Evolutionary conservation across 2,113 vertebrate genomes (phyloP), one percentile per base, ranked within the genome.

Genomic region (Hippoglossus stenolepis): DNA sequence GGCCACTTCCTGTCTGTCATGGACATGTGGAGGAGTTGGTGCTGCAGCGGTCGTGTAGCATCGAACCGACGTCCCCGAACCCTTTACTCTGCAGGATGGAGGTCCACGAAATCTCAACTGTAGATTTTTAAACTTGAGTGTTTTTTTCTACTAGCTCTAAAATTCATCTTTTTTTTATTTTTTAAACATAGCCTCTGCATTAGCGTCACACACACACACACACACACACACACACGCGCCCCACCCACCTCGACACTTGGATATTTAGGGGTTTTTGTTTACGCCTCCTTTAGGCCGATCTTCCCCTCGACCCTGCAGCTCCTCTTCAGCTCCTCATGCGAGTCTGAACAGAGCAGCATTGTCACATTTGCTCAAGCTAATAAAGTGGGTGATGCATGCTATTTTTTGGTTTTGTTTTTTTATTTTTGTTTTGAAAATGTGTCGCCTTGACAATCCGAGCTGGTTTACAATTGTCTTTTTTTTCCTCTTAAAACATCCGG

Each of bases 371-470:
- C 68, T 84, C 65, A 65, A 59, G 57, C 60, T 20, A 65, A 76
- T n/a, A 49, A 49, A 70, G 74, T 67, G 74, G 62, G 80, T 71
- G 77, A 79, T 74, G 83, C 73, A 68, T 80, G 69, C 69, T 75
- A 14, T 24, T 13, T 57, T 21, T 11, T 80, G n/a, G n/a, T n/a
- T n/a, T n/a, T n/a, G n/a, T 83, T 77, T n/a, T 53, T 53, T 53
- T 53, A 1, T 26, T 58, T 57, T 58, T 13, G 77, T 83, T 77
- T 53, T 9, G 18, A 69, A 63, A 89, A 85, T 75, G 88, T 73
- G 89, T 87, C 79, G 87, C 88, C 90, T 88, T 87, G 94, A 94
- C 93, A 93, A 93, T 94, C 93, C 38, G 77, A 92, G 84, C 90
- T 90, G 87, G 85, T 90, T 90, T 87, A 92, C 91, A 87, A 31